These are phyloP conservation scores for Peucedramus taeniatus DNA, from an alignment of 2,113 vertebrate species.

Conservation along the genomic window DNA sequence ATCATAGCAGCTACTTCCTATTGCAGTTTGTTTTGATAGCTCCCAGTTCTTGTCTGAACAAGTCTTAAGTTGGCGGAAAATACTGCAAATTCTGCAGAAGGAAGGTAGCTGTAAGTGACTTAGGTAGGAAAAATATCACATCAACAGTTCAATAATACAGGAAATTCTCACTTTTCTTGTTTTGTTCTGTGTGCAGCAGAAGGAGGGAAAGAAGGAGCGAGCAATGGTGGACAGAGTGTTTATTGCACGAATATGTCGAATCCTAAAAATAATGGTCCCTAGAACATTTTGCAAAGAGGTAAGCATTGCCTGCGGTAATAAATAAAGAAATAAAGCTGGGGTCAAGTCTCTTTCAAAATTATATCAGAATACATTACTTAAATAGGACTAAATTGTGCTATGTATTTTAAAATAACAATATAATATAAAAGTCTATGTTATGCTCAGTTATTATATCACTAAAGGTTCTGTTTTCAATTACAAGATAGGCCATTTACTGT, in stretches of 20 bases:
- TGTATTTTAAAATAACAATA: not conserved
- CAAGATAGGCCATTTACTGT: not conserved
- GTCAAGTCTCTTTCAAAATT: not conserved
- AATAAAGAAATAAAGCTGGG: not conserved
- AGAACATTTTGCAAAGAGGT: slow-evolving; percentile 90
- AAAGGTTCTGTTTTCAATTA: not conserved
- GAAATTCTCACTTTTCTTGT: not conserved
- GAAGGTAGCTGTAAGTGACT: not conserved
- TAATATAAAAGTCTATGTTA: not conserved
- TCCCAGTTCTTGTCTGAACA: not conserved
- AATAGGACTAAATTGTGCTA: not conserved
- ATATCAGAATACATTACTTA: not conserved
- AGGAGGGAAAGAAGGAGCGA: slow-evolving; percentile 88
- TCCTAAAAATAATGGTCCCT: slow-evolving; percentile 89
- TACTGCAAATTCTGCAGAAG: not conserved
- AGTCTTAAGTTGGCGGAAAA: not conserved
- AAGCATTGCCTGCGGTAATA: slow-evolving; percentile 17
- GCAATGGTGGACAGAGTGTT: slow-evolving; percentile 89
- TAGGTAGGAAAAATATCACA: not conserved
- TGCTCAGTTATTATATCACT: not conserved
- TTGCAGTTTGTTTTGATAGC: not conserved
- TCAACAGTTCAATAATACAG: not conserved
- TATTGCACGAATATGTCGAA: slow-evolving; percentile 78
- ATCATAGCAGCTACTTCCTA: not conserved
- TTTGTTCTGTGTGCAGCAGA: slow-evolving; percentile 66